phyloP scores from a whole-genome alignment of 2,797 vertebrate species.

The Chelidonichthys spinosus region DNA sequence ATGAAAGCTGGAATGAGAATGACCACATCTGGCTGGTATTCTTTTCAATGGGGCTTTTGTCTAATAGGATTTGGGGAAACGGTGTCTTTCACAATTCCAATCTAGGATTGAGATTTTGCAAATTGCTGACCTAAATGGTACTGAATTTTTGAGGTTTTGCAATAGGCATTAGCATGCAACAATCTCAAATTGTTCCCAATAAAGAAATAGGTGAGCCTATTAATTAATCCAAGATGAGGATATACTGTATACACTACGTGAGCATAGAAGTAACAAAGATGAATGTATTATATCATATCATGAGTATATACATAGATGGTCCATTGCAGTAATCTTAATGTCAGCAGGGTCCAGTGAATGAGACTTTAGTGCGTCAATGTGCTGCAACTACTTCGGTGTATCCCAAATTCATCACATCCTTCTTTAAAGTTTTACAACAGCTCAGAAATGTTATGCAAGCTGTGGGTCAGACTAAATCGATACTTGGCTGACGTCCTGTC shows the following conservation, averaged over 20 bases:
- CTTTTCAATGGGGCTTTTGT: slow-evolving; percentile 22
- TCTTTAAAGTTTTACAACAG: slow-evolving; percentile 45
- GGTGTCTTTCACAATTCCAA: slow-evolving; percentile 50
- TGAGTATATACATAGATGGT: neutral
- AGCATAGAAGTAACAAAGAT: no score
- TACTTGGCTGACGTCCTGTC: slow-evolving; percentile 71
- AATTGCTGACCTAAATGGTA: slow-evolving; percentile 21
- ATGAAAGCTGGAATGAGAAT: slow-evolving; percentile 34
- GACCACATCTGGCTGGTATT: slow-evolving; percentile 16
- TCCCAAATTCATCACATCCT: slow-evolving; percentile 48
- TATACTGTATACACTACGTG: neutral
- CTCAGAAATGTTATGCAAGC: slow-evolving; percentile 53
- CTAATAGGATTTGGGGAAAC: slow-evolving; percentile 27
- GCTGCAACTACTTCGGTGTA: neutral
- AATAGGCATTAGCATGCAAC: slow-evolving; percentile 1
- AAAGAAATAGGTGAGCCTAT: neutral
- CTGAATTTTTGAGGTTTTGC: slow-evolving; percentile 27
- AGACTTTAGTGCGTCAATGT: slow-evolving; percentile 24
- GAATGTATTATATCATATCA: neutral
- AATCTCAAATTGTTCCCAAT: neutral
- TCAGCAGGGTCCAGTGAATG: slow-evolving; percentile 17
- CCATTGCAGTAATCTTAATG: slow-evolving; percentile 5
- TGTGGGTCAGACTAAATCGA: slow-evolving; percentile 65
- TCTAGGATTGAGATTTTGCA: slow-evolving; percentile 24
- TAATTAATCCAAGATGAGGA: neutral